Evolutionary conservation across 2,113 vertebrate species (phyloP).

Genomic region (Ranitomeya variabilis): DNA sequence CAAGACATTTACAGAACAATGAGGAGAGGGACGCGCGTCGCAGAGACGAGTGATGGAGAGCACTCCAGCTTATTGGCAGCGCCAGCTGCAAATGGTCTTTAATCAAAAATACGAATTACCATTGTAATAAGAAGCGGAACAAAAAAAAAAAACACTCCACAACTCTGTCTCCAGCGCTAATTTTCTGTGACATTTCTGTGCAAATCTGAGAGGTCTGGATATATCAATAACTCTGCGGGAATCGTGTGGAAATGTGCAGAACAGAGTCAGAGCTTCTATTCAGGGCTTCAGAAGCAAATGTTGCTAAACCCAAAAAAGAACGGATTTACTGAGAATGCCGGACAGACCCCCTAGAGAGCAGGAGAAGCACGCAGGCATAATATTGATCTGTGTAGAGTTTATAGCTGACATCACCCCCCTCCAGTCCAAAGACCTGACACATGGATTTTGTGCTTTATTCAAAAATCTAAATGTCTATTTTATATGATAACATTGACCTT

Average conservation of each 20-base stretch:
- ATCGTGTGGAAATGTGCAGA: not conserved
- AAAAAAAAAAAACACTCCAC: not conserved
- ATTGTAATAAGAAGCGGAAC: not conserved
- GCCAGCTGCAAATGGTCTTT: not conserved
- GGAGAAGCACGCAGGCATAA: not conserved
- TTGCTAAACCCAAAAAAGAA: not conserved
- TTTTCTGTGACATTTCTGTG: conserved; percentile 28
- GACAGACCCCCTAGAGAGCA: not conserved
- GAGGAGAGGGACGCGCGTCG: not conserved
- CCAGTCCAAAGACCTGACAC: too few relatives aligned
- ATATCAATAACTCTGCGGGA: conserved; percentile 15
- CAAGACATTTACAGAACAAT: conserved; percentile 15
- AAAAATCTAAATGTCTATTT: not conserved
- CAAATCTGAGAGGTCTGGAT: not conserved
- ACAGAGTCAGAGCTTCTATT: not conserved
- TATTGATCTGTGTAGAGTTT: not conserved
- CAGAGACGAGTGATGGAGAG: not conserved
- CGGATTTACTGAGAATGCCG: not conserved
- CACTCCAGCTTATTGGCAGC: conserved; percentile 12
- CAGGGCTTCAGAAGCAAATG: not conserved
- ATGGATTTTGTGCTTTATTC: not conserved
- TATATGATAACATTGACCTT: not conserved
- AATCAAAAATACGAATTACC: not conserved
- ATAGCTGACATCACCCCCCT: not conserved
- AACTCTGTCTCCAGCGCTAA: not conserved